Evolutionary conservation across 1,140 invertebrate genomes (phyloP).

Genomic region (Physella acuta): DNA sequence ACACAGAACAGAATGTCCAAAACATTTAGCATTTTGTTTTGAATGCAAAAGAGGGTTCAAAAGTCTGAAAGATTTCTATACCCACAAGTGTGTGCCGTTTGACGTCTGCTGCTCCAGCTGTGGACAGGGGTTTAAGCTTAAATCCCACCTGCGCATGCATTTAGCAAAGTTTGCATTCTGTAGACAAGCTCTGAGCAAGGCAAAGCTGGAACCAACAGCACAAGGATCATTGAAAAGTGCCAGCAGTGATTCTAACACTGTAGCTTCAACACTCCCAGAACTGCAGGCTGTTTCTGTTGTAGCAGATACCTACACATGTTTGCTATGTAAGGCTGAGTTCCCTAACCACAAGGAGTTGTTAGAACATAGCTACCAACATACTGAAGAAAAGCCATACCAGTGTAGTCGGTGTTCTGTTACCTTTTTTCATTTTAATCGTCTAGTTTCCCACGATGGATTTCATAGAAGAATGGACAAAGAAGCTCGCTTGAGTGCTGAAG

Average conservation of each 20-base stretch:
- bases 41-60: not conserved
- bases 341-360: not conserved
- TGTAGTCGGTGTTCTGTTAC: slow-evolving; percentile 1
- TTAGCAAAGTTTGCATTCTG: not conserved
- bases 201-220: not conserved
- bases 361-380: slow-evolving; percentile 15
- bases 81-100: not conserved
- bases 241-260: not conserved
- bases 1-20: not conserved
- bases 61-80: not conserved
- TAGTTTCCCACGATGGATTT: slow-evolving; percentile 15
- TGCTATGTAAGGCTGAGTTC: not conserved
- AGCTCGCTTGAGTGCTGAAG: not conserved
- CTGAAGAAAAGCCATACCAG: not conserved
- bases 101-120: not conserved
- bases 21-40: not conserved
- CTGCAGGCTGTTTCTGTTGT: not conserved
- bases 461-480: slow-evolving; percentile 19
- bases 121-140: not conserved
- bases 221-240: not conserved
- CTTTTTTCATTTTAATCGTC: slow-evolving; percentile 4
- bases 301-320: no score
- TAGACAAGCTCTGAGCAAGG: not conserved
- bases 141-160: not conserved
- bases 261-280: not conserved